Conservation (phyloP, 1,140 invertebrate genomes). For the Drosophila takahashii region DNA sequence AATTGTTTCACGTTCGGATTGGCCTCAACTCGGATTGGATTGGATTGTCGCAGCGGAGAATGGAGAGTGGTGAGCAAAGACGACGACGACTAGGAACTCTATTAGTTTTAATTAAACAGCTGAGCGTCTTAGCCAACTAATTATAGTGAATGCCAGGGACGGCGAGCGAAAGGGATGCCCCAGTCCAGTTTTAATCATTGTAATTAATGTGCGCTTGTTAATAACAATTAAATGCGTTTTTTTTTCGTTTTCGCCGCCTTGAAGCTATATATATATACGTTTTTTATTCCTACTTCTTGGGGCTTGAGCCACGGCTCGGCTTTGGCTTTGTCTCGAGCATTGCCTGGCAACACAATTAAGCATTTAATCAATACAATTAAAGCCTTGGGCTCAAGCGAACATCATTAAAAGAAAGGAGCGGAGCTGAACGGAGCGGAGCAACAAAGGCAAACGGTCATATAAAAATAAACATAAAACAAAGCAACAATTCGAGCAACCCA, state of each 20-base stretch:
- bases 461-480: conserved; percentile 63
- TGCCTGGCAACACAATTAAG: conserved; percentile 65
- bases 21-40: conserved; percentile 26
- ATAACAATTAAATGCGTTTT: conserved; percentile 76
- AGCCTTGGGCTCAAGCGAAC: conserved; percentile 66
- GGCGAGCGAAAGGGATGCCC: conserved; percentile 16
- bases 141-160: conserved; percentile 66
- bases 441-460: conserved; percentile 54
- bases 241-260: neutral
- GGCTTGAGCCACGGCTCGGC: conserved; percentile 9
- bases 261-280: neutral
- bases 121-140: conserved; percentile 66
- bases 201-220: conserved; percentile 80
- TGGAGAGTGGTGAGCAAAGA: neutral
- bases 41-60: conserved; percentile 1
- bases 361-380: conserved; percentile 82
- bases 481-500: conserved; percentile 21
- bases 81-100: conserved; percentile 48
- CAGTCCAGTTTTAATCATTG: conserved; percentile 67
- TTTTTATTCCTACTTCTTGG: conserved; percentile 9
- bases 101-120: conserved; percentile 82
- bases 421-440: conserved; percentile 1
- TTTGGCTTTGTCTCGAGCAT: conserved; percentile 40
- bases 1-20: conserved; percentile 78
- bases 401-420: conserved; percentile 59